Evolutionary conservation across 2,888 invertebrate species (phyloP).

Genomic region (Exephanes ischioxanthus): DNA sequence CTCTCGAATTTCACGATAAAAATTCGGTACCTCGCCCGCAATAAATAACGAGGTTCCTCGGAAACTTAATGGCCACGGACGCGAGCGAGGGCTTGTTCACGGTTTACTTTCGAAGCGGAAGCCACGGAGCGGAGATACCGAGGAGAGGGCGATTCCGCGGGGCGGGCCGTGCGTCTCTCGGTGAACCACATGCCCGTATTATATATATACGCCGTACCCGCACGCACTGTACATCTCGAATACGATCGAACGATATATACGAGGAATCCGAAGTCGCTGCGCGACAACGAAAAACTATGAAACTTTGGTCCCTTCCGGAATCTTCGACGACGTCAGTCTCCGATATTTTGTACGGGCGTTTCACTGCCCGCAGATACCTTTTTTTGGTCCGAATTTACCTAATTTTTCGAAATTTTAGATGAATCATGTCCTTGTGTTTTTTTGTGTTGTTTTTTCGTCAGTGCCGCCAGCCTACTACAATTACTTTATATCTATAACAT

Average conservation of each 20-base stretch:
- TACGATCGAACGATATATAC: slow-evolving; percentile 62
- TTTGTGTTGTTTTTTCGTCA: neutral
- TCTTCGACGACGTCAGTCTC: neutral
- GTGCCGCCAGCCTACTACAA: too few species aligned
- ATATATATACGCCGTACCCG: slow-evolving; percentile 43
- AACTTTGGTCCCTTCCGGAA: slow-evolving; percentile 32
- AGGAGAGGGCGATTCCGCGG: slow-evolving; percentile 34
- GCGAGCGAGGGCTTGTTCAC: slow-evolving; percentile 26
- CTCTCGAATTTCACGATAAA: slow-evolving; percentile 60
- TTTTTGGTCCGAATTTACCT: neutral
- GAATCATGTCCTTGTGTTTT: neutral
- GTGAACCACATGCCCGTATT: slow-evolving; percentile 52
- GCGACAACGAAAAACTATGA: slow-evolving; percentile 57
- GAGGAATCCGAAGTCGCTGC: slow-evolving; percentile 52
- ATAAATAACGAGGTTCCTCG: slow-evolving; percentile 67
- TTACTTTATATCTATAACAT: too few species aligned
- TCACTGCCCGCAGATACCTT: neutral
- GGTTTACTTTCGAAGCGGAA: slow-evolving; percentile 38
- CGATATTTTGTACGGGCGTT: neutral
- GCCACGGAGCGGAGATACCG: slow-evolving; percentile 15
- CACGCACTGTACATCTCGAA: slow-evolving; percentile 64
- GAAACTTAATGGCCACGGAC: slow-evolving; percentile 65
- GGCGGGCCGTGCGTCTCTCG: slow-evolving; percentile 37
- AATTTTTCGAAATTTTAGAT: neutral
- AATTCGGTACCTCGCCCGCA: slow-evolving; percentile 62